Conservation (phyloP, 2,888 invertebrate genomes). For the Calliphora vomitoria region DNA sequence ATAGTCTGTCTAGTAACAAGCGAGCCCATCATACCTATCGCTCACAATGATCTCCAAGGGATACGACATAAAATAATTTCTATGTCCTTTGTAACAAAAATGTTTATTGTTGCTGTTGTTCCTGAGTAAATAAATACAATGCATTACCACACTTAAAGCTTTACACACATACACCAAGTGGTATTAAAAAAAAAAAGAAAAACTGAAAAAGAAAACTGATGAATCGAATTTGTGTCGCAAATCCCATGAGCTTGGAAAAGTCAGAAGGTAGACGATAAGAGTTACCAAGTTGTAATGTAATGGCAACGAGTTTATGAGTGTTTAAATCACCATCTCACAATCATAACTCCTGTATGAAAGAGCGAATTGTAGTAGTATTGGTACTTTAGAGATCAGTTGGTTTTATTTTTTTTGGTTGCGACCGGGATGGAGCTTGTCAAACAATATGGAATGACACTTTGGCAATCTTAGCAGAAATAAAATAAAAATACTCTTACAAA, state of each 20-base stretch:
- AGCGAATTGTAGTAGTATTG: background rate
- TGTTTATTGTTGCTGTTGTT: slow-evolving; percentile 49
- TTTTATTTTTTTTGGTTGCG: background rate
- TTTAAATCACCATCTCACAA: background rate
- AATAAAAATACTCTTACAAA: slow-evolving; percentile 26
- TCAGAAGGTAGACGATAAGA: slow-evolving; percentile 56
- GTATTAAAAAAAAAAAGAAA: background rate
- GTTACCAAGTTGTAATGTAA: slow-evolving; percentile 42
- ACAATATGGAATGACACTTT: slow-evolving; percentile 23
- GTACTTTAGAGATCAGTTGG: background rate
- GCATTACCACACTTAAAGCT: slow-evolving; percentile 48
- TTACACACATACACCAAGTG: slow-evolving; percentile 11
- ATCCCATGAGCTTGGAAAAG: slow-evolving; percentile 55
- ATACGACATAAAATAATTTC: slow-evolving; percentile 68
- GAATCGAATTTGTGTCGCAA: slow-evolving; percentile 71
- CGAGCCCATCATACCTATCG: slow-evolving; percentile 59
- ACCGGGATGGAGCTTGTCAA: slow-evolving; percentile 3
- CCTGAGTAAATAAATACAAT: slow-evolving; percentile 61
- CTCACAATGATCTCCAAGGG: slow-evolving; percentile 48
- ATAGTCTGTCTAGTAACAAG: slow-evolving; percentile 71
- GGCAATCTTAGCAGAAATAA: slow-evolving; percentile 19
- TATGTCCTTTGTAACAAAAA: slow-evolving; percentile 61
- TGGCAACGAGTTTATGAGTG: slow-evolving; percentile 1
- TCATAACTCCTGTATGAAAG: slow-evolving; percentile 6
- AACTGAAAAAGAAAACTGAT: slow-evolving; percentile 49